These are phyloP conservation scores for Leucopsar rothschildi DNA, from an alignment of 2,113 vertebrate genomes.

Conservation along the genomic window DNA sequence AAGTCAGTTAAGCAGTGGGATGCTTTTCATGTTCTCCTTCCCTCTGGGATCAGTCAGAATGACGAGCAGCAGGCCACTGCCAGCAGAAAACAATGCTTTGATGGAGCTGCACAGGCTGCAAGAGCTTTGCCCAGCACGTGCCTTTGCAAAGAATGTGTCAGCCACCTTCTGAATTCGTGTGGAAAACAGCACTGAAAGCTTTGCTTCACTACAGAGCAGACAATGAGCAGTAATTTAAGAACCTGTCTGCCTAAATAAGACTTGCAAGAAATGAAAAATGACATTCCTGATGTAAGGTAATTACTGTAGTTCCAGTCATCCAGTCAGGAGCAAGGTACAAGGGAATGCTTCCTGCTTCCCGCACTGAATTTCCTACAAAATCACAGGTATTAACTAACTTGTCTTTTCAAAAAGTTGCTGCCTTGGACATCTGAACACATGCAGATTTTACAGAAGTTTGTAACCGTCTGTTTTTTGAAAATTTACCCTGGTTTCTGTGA, in stretches of 20 bases:
- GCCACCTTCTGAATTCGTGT: not conserved
- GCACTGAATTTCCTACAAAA: conserved; percentile 21
- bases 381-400: conserved; percentile 50
- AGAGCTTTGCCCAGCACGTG: not conserved
- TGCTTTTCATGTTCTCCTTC: not conserved
- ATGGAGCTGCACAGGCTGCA: not conserved
- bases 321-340: not conserved
- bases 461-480: not conserved
- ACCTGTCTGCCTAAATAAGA: conserved; percentile 2
- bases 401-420: not conserved
- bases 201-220: conserved; percentile 6
- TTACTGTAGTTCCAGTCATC: conserved; percentile 12
- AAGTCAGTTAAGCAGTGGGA: not conserved
- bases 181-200: not conserved
- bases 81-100: not conserved
- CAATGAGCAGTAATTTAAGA: conserved; percentile 30
- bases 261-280: conserved; percentile 50
- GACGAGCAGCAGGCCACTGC: not conserved
- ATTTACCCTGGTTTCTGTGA: not conserved
- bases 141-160: not conserved
- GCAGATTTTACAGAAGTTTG: not conserved
- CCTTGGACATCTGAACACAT: not conserved
- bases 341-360: conserved; percentile 1
- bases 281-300: conserved; percentile 17
- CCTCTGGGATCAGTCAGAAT: not conserved